Evolutionary conservation across 2,113 vertebrate species (phyloP).

Genomic region (Megatriorchis doriae): DNA sequence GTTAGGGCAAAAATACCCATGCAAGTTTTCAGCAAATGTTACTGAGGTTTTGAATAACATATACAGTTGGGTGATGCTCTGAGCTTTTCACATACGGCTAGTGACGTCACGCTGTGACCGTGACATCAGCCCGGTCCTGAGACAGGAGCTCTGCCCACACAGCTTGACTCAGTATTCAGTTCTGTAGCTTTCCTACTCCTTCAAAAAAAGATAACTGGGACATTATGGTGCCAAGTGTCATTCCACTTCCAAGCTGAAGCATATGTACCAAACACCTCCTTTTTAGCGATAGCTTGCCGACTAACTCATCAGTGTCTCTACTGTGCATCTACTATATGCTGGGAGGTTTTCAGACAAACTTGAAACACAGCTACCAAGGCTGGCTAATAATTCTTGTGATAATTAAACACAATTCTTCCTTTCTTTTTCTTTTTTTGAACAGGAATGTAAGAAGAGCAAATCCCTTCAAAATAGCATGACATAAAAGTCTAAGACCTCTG

Average conservation of each 20-base stretch:
- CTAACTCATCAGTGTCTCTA: background rate
- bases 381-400: background rate
- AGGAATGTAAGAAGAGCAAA: background rate
- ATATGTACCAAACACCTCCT: conserved; percentile 20
- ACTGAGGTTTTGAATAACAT: background rate
- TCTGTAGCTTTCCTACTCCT: conserved; percentile 7
- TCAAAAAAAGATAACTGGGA: conserved; percentile 19
- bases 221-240: background rate
- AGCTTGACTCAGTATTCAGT: background rate
- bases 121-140: rapidly evolving
- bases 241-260: background rate
- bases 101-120: background rate
- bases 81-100: background rate
- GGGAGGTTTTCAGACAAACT: background rate
- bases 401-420: background rate
- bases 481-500: background rate
- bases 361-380: background rate
- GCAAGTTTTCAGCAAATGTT: background rate
- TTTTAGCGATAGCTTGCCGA: background rate
- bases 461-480: background rate
- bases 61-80: background rate
- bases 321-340: background rate
- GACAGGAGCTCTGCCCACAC: background rate
- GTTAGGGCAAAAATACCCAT: background rate
- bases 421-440: background rate